Evolutionary conservation across 2,888 invertebrate genomes (phyloP).

Genomic region (Eupithecia subumbrata): DNA sequence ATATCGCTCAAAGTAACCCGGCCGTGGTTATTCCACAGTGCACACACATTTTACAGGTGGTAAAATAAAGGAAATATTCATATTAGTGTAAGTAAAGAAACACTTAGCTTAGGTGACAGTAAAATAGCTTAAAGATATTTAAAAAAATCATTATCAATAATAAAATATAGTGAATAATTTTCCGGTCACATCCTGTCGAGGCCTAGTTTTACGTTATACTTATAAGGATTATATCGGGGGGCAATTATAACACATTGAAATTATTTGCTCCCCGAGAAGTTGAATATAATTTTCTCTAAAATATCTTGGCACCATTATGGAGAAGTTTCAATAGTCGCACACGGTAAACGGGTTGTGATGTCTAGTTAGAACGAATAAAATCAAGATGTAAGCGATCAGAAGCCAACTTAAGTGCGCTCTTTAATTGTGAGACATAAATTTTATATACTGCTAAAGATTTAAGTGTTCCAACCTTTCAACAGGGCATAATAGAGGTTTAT

Average conservation of each 20-base stretch:
- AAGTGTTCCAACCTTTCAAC: background rate
- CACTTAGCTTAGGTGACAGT: background rate
- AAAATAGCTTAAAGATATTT: too few relatives aligned
- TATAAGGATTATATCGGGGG: background rate
- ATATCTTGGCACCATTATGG: constrained; percentile 58
- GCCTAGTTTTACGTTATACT: background rate
- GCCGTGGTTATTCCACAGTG: constrained; percentile 58
- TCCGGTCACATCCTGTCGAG: background rate
- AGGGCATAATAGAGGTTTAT: background rate
- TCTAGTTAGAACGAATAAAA: constrained; percentile 78
- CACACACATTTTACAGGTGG: constrained; percentile 35
- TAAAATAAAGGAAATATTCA: background rate
- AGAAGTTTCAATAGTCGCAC: constrained; percentile 69
- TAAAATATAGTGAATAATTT: background rate
- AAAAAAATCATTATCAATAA: background rate
- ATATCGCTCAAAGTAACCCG: constrained; percentile 78
- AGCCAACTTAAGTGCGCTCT: constrained; percentile 54
- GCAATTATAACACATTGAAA: background rate
- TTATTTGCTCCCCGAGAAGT: background rate
- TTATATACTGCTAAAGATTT: constrained; percentile 36
- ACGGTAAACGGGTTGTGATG: constrained; percentile 76
- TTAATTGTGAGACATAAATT: constrained; percentile 67
- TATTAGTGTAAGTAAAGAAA: background rate
- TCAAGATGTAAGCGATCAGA: constrained; percentile 70
- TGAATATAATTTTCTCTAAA: background rate